Conservation (phyloP, 2,888 invertebrate genomes). For the Anarsia innoxiella region DNA sequence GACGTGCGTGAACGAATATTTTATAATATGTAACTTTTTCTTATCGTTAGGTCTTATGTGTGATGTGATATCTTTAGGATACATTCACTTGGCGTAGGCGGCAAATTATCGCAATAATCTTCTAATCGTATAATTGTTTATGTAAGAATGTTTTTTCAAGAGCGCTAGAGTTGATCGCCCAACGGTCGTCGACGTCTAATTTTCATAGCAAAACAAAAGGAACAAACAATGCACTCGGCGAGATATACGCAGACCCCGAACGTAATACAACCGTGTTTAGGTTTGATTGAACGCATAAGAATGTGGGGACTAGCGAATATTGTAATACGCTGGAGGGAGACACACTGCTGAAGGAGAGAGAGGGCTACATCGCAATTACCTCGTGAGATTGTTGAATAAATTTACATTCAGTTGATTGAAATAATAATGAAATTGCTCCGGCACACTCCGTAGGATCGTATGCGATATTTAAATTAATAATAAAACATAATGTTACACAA, state of each 20-base stretch:
- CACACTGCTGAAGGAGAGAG: conserved; percentile 32
- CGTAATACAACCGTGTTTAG: conserved; percentile 43
- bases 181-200: conserved; percentile 37
- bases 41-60: too few relatives aligned
- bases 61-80: too few relatives aligned
- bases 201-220: conserved; percentile 54
- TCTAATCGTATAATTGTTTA: too few relatives aligned
- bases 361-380: conserved; percentile 65
- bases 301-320: conserved; percentile 54
- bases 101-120: too few relatives aligned
- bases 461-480: conserved; percentile 73
- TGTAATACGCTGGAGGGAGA: conserved; percentile 38
- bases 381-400: conserved; percentile 75
- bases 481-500: conserved; percentile 70
- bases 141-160: conserved; percentile 13
- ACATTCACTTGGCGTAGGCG: too few relatives aligned
- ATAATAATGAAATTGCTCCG: conserved; percentile 75
- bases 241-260: conserved; percentile 41
- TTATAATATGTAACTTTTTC: too few relatives aligned
- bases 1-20: too few relatives aligned
- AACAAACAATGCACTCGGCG: conserved; percentile 42
- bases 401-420: conserved; percentile 76
- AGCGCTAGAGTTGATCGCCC: conserved; percentile 20
- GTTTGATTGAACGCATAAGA: conserved; percentile 73
- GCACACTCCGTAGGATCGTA: conserved; percentile 61